Percentiles rank a stretch among this genome's conserved stretches.
These are phyloP conservation scores for Dasypus novemcinctus DNA, from an alignment of 2,113 vertebrate species.

Conservation along the genomic window DNA sequence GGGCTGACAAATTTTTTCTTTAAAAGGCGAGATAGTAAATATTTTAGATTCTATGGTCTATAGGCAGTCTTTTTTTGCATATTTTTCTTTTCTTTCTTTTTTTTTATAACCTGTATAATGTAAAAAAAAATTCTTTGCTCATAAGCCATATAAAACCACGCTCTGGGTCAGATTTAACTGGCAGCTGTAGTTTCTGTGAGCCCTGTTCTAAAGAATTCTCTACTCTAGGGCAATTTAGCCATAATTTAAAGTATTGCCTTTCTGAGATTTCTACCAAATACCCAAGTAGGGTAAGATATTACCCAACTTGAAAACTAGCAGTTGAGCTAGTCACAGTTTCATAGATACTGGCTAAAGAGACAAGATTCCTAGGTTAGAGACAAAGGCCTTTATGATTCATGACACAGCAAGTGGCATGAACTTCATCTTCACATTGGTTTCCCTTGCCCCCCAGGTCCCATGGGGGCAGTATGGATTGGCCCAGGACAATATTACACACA, in stretches of 20 bases:
- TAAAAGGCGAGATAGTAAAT: background rate
- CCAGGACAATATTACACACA: background rate
- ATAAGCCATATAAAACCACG: background rate
- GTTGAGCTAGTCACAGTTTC: background rate
- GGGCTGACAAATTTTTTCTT: background rate
- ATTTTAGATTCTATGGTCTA: background rate
- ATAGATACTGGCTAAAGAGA: background rate
- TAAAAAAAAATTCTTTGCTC: background rate
- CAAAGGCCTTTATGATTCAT: background rate
- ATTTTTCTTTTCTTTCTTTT: background rate
- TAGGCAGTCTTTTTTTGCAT: background rate
- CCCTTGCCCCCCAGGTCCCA: background rate
- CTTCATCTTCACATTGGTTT: constrained; percentile 19
- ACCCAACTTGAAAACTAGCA: background rate
- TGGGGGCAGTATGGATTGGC: background rate
- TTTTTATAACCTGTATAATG: background rate
- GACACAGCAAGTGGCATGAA: background rate
- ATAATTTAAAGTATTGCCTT: background rate
- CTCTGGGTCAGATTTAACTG: background rate
- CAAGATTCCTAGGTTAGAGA: background rate
- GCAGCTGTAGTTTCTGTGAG: background rate
- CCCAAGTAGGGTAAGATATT: background rate
- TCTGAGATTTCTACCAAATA: background rate
- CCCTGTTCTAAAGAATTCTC: background rate
- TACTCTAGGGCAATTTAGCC: background rate